Evolutionary conservation across 2,113 vertebrate species (phyloP).

Genomic region (Echinops telfairi): DNA sequence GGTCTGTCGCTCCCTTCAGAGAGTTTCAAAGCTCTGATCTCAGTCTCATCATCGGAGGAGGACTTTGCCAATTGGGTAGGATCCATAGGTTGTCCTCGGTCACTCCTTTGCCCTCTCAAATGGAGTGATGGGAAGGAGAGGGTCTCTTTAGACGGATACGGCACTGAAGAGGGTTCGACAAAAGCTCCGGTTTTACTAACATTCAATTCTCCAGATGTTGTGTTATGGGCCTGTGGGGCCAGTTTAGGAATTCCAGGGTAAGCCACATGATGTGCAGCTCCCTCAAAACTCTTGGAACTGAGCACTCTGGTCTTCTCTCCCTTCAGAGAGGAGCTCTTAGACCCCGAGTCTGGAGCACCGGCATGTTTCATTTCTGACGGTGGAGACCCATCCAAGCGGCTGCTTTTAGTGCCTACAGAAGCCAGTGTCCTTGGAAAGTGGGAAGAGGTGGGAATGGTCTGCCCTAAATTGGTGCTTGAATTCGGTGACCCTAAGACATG

Average conservation of each 20-base stretch:
- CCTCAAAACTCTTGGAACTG: constrained; percentile 88
- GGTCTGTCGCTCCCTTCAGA: constrained; percentile 78
- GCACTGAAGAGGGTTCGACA: constrained; percentile 86
- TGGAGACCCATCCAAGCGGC: constrained; percentile 74
- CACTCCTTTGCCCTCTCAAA: constrained; percentile 84
- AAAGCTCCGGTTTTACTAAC: constrained; percentile 80
- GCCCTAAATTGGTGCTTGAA: constrained; percentile 69
- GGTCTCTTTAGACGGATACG: constrained; percentile 89
- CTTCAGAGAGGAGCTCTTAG: constrained; percentile 85
- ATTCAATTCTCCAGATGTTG: constrained; percentile 71
- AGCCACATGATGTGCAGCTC: constrained; percentile 81
- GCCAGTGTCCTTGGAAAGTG: constrained; percentile 74
- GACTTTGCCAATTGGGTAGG: constrained; percentile 70
- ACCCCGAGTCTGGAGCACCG: constrained; percentile 68
- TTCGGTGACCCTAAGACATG: constrained; percentile 59
- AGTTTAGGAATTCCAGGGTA: constrained; percentile 84
- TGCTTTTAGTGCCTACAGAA: constrained; percentile 74
- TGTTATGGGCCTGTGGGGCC: constrained; percentile 65
- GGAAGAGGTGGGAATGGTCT: constrained; percentile 71
- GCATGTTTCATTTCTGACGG: constrained; percentile 78
- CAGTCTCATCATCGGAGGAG: constrained; percentile 68
- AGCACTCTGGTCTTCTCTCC: constrained; percentile 90
- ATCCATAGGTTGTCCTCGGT: constrained; percentile 84
- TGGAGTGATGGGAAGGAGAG: constrained; percentile 81
- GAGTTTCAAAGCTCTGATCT: constrained; percentile 81